A percentile compares a stretch with the other conserved stretches of the same genome.
phyloP scores from a whole-genome alignment of 2,797 vertebrate genomes.

The Psittacula derbiana region DNA sequence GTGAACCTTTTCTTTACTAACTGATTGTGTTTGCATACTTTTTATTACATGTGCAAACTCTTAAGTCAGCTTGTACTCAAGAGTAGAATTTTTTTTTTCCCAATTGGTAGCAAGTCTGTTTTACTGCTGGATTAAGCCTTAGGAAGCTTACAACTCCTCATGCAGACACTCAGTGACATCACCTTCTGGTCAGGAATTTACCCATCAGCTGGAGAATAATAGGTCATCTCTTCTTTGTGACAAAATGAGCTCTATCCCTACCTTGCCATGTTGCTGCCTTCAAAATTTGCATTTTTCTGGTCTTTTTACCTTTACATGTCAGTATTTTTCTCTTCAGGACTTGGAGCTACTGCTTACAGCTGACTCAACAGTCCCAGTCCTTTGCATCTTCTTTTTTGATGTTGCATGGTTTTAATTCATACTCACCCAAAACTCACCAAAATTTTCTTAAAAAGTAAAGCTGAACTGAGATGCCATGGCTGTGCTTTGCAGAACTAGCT shows the following conservation, averaged over 20 bases:
- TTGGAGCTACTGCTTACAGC: neutral
- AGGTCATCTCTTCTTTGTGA: neutral
- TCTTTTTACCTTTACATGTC: neutral
- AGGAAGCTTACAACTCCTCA: neutral
- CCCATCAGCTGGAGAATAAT: neutral
- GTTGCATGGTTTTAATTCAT: neutral
- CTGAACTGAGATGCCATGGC: neutral
- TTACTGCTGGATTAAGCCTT: neutral
- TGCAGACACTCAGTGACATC: neutral
- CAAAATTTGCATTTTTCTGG: neutral
- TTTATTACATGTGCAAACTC: neutral
- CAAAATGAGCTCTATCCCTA: neutral
- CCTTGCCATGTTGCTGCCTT: neutral
- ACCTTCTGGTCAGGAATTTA: neutral
- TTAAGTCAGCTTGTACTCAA: neutral
- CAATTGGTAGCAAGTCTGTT: neutral
- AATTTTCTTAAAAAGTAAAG: neutral
- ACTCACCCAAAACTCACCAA: fast-evolving
- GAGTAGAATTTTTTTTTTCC: neutral
- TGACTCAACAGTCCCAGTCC: neutral
- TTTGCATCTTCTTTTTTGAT: neutral
- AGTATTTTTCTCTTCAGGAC: neutral
- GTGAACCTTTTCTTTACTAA: neutral
- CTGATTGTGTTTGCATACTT: neutral
- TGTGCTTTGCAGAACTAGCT: neutral